Evolutionary conservation across 2,113 vertebrate species (phyloP), one percentile per base, ranked within the genome.

Genomic region (Rhabdomys dilectus): DNA sequence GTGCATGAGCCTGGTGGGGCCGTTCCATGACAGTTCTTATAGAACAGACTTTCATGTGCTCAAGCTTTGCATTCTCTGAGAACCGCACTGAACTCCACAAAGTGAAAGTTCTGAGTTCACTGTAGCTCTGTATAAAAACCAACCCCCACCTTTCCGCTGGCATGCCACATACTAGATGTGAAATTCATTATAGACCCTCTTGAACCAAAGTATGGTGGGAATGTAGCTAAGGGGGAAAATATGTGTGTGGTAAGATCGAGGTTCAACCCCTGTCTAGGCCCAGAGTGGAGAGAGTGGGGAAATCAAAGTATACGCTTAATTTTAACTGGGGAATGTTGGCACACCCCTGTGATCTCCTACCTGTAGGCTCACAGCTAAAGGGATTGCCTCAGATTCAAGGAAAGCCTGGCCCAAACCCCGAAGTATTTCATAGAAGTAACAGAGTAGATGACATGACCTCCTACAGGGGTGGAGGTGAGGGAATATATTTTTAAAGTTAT

Each of bases 31-130:
- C 51, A 75, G 53, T 81, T 58, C 48, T 82, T 15, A 81, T 87
- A 39, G 80, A 72, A 78, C 31, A 29, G 13, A 31, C 70, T 66
- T 92, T 60, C 66, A 68, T 34, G 66, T 68, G 16, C 42, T 80
- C 29, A 84, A 24, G 77, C 17, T 91, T 89, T 9, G 39, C 6
- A 39, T 72, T 89, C 48, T 89, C 2, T 29, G 78, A 45, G 7
- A 70, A 92, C 88, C 12, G 39, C 64, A 75, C 42, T 45, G 84
- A 81, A 48, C 66, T 89, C 11, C 73, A 53, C 51, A 92, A 70
- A 93, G 34, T 53, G 51, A 87, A 91, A 56, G 68, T 68, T 85
- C 93, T 96, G 91, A 77, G 21, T 48, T 92, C 45, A 45, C 16
- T 78, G 5, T 92, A 84, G 81, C 26, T 89, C 42, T 58, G 73